Percentiles rank a stretch among this genome's conserved stretches.
Conservation (phyloP, 2,797 vertebrate species). For the Zenarchopterus dispar region DNA sequence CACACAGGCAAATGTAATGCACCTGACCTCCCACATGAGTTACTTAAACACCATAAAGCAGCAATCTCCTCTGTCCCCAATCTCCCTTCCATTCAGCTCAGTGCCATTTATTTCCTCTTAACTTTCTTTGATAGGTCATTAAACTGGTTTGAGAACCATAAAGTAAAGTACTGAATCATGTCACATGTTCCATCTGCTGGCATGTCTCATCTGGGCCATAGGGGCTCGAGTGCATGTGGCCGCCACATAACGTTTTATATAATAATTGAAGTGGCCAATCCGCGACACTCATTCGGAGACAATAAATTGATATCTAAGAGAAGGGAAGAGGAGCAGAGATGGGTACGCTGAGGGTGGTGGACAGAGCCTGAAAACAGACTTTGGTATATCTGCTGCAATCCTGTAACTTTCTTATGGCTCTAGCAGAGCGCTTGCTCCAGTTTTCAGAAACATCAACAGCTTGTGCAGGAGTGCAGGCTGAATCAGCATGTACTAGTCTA, state of each 20-base stretch:
- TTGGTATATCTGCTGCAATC: constrained; percentile 40
- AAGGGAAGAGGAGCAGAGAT: constrained; percentile 24
- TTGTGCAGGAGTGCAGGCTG: constrained; percentile 30
- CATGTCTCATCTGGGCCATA: constrained; percentile 75
- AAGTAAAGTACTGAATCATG: constrained; percentile 78
- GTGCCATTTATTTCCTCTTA: constrained; percentile 75
- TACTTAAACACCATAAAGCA: constrained; percentile 64
- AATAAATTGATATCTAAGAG: constrained; percentile 54
- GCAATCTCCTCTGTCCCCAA: constrained; percentile 71
- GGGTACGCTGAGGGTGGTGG: constrained; percentile 5
- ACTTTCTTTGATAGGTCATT: constrained; percentile 79
- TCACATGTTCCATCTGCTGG: constrained; percentile 75
- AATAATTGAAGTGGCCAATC: constrained; percentile 63
- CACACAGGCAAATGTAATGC: constrained; percentile 34
- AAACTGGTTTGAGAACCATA: constrained; percentile 72
- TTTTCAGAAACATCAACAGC: constrained; percentile 47
- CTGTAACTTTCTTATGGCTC: constrained; percentile 37
- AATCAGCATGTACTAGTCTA: constrained; percentile 48
- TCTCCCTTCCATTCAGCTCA: constrained; percentile 53
- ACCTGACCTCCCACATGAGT: constrained; percentile 34
- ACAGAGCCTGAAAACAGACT: constrained; percentile 19
- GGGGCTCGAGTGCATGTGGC: constrained; percentile 71
- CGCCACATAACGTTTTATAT: constrained; percentile 73
- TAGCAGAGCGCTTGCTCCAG: constrained; percentile 41
- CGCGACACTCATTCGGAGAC: constrained; percentile 45